Evolutionary conservation across 2,888 invertebrate genomes (phyloP).

Genomic region (Scaptomyza tumidula): DNA sequence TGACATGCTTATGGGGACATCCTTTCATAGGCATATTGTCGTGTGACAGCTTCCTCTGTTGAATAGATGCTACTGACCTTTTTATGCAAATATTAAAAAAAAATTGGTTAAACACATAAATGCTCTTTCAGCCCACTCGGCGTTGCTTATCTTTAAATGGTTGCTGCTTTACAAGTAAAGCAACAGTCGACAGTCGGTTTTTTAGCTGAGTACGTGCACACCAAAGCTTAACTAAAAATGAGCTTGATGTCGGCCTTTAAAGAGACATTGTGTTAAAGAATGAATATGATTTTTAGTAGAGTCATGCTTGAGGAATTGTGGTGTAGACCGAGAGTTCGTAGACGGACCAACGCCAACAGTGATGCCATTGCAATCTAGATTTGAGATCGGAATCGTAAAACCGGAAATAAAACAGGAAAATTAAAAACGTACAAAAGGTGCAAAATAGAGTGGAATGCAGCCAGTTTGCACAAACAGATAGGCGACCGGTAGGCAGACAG

Average conservation of each 20-base stretch:
- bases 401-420: conserved; percentile 85
- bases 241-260: conserved; percentile 39
- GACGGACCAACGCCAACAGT: conserved; percentile 53
- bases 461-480: conserved; percentile 71
- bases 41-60: conserved; percentile 11
- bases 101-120: conserved; percentile 52
- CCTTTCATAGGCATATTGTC: conserved; percentile 23
- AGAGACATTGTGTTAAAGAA: conserved; percentile 46
- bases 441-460: conserved; percentile 65
- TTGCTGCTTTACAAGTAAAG: conserved; percentile 3
- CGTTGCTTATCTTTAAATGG: conserved; percentile 50
- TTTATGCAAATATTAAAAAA: conserved; percentile 82
- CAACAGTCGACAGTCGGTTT: conserved; percentile 5
- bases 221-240: conserved; percentile 17
- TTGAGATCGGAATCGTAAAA: conserved; percentile 84
- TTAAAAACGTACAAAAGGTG: conserved; percentile 84
- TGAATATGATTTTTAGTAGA: conserved; percentile 35
- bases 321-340: conserved; percentile 23
- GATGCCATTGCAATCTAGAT: conserved; percentile 80
- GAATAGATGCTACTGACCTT: conserved; percentile 82
- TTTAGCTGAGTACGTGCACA: conserved; percentile 28
- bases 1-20: conserved; percentile 20
- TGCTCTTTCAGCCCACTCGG: conserved; percentile 22
- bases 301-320: conserved; percentile 18
- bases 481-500: conserved; percentile 47